Base-by-base conservation (phyloP, 2,113 vertebrate genomes). In the Xiphophorus couchianus region DNA sequence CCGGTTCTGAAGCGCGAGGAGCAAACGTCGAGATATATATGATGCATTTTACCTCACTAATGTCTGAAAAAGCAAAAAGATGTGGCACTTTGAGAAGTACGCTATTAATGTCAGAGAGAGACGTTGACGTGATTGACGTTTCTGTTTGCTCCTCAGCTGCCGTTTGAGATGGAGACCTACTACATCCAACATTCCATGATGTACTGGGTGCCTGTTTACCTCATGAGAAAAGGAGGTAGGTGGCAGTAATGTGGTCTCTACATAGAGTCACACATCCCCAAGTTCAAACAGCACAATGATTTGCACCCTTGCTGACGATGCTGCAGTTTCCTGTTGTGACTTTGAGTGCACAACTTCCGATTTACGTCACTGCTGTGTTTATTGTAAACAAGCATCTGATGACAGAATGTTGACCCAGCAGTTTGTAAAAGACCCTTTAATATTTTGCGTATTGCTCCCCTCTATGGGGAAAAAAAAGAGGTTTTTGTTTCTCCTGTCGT, bases 101-200 rank as follows among this genome's bases (percentile, higher is more conserved):
- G 44, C 15, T 0, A 2, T 7, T 19, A 48, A 19, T 48, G 44
- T 48, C 15, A 19, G 15, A 48, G 44, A 15, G 14, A 48, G 44
- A 48, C 14, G 13, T 14, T 44, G 17, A 19, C 51, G 51, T n/a
- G 61, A 12, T 12, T 3, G 35, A 37, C 0, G 61, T 0, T 76
- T 84, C 72, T 71, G 19, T 77, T 73, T 33, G 5, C 61, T 61
- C 77, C 73, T 58, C 94, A 99, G 98, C 96, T 99, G 19, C 98
- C 98, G 1, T 98, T 99, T 89, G 98, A 99, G 91, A 94, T 95
- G 84, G 97, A 99, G 91, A 92, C 98, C 77, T 99, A 99, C 94
- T 99, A 99, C 86, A 97, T 99, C 84, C 98, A 99, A 83, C 98
- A 99, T 83, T 95, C 96, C 90, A 97, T 98, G 96, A 94, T 99